Evolutionary conservation across 1,140 invertebrate species (phyloP), one percentile per base, ranked within the genome.

Genomic region (Propsilocerus akamusi): DNA sequence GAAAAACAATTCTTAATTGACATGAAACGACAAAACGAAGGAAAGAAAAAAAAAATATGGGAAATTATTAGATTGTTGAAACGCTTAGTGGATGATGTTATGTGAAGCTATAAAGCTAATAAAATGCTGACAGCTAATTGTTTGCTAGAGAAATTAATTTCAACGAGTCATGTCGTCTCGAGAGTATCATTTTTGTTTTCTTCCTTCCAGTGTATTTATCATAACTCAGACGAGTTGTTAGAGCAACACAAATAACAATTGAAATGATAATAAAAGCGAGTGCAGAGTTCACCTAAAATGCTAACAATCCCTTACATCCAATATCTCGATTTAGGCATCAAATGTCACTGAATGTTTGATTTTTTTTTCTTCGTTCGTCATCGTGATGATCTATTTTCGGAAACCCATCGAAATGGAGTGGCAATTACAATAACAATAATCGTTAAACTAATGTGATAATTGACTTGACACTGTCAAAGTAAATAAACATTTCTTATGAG

Each of bases 1-100:
- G 17, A 41, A 17, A 41, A 37, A 37, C 32, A 37, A 37, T 41
- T 41, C 34, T 41, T 41, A 41, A 41, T 41, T 41, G 34, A 41
- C 34, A 17, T 17, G 14, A 41, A n/a, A n/a, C n/a, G n/a, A n/a
- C n/a, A n/a, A 41, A 14, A 41, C 14, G 34, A 17, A 30, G 17
- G 22, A 41, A 17, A 41, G 34, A 41, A 30, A 30, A 30, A 11
- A 30, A 11, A 11, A n/a, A n/a, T n/a, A n/a, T n/a, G n/a, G n/a
- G 10, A 30, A 30, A n/a, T 30, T 30, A 30, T 30, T 30, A 30
- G 28, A 41, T 41, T 41, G 34, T 41, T 41, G 17, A 41, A 41
- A 20, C 34, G 22, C 22, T 41, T 41, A 41, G 34, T 41, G 34
- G 34, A 8, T 20, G 34, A 20, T 41, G 34, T 41, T 41, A 41